A percentile compares a stretch with the other conserved stretches of the same genome.
These are phyloP conservation scores for Atta cephalotes DNA, from an alignment of 1,140 invertebrate genomes.

Conservation along the genomic window DNA sequence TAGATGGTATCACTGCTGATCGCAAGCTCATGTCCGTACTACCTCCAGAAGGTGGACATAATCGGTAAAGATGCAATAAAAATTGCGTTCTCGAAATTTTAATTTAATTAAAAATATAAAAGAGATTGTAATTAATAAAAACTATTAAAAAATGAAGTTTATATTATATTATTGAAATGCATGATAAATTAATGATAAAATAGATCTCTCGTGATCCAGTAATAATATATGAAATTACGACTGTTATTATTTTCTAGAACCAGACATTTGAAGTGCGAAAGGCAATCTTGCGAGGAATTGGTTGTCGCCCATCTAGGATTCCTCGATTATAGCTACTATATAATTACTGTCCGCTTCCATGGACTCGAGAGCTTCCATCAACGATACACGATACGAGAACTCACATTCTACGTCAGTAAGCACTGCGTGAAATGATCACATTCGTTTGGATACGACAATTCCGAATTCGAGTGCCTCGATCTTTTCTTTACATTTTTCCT, in stretches of 20 bases:
- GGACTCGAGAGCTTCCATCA: slow-evolving; percentile 94
- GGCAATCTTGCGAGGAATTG: slow-evolving; percentile 94
- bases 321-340: slow-evolving; percentile 95
- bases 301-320: slow-evolving; percentile 96
- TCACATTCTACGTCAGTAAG: slow-evolving; percentile 95
- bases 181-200: neutral
- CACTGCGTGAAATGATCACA: slow-evolving; percentile 69
- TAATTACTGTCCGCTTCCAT: slow-evolving; percentile 94
- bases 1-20: slow-evolving; percentile 92
- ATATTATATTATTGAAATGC: neutral
- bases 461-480: neutral
- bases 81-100: neutral
- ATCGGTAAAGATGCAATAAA: slow-evolving; percentile 87
- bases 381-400: slow-evolving; percentile 93
- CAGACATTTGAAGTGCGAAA: slow-evolving; percentile 92
- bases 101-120: neutral
- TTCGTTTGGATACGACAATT: slow-evolving; percentile 1
- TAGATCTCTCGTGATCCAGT: neutral
- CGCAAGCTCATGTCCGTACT: slow-evolving; percentile 90
- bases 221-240: neutral
- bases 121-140: slow-evolving; percentile 3
- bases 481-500: slow-evolving; percentile 33
- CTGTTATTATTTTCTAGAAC: slow-evolving; percentile 87
- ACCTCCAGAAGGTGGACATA: slow-evolving; percentile 88
- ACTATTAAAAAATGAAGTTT: neutral